phyloP scores from a whole-genome alignment of 2,113 vertebrate genomes.

The Phocoena sinus region DNA sequence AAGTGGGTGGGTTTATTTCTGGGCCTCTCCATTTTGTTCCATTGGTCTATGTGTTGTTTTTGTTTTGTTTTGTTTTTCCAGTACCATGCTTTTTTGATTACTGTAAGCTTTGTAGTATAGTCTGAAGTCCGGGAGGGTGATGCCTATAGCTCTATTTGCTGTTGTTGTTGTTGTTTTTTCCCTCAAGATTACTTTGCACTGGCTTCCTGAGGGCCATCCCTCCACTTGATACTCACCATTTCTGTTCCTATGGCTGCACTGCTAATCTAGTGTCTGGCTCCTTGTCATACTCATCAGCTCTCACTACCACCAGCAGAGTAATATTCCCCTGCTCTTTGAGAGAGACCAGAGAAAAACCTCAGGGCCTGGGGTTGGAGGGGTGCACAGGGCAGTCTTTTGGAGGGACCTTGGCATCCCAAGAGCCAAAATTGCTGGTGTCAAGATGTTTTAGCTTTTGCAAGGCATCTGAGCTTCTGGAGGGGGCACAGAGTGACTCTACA shows the following conservation, averaged over 20 bases:
- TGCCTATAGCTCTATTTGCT: too few relatives aligned
- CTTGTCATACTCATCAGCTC: fast-evolving
- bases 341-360: neutral
- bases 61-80: too few relatives aligned
- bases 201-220: neutral
- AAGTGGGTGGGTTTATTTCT: neutral
- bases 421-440: neutral
- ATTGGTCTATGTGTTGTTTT: neutral
- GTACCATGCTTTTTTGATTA: neutral
- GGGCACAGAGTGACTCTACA: neutral
- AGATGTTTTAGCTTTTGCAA: neutral
- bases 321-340: neutral
- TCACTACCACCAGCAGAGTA: fast-evolving
- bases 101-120: neutral
- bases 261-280: neutral
- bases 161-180: neutral
- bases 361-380: neutral
- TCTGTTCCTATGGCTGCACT: fast-evolving
- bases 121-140: neutral
- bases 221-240: too few relatives aligned
- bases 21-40: neutral
- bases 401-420: neutral
- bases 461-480: neutral
- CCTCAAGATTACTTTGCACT: neutral
- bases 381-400: too few relatives aligned